Conservation (phyloP, 2,888 invertebrate species). For the Apamea anceps region DNA sequence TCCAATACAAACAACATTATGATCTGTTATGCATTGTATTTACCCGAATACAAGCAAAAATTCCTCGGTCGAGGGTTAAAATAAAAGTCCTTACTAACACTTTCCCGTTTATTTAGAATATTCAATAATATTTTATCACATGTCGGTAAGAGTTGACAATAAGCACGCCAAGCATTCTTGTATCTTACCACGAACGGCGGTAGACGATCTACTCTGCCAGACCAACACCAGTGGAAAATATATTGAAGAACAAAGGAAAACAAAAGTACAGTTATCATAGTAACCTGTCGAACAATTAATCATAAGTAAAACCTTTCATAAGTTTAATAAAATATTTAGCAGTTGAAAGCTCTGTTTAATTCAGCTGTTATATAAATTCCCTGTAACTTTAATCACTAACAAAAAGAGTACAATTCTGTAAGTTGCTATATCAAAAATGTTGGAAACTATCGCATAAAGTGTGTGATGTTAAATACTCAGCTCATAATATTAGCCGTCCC, state of each 20-base stretch:
- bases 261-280: constrained; percentile 20
- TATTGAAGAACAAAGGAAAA: constrained; percentile 43
- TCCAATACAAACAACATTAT: not conserved
- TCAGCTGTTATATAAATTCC: constrained; percentile 51
- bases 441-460: constrained; percentile 53
- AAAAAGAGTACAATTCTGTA: constrained; percentile 30
- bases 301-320: constrained; percentile 48
- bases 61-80: constrained; percentile 52
- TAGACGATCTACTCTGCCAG: constrained; percentile 68
- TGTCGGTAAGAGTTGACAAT: constrained; percentile 85
- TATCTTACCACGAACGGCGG: constrained; percentile 69
- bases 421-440: constrained; percentile 52
- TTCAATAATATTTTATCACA: constrained; percentile 87
- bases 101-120: constrained; percentile 88
- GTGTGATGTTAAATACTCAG: constrained; percentile 20
- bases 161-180: constrained; percentile 84
- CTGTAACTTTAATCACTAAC: constrained; percentile 54
- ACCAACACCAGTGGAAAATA: constrained; percentile 61
- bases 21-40: not conserved
- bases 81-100: constrained; percentile 78
- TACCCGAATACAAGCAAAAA: not conserved
- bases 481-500: constrained; percentile 40
- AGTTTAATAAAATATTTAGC: constrained; percentile 37
- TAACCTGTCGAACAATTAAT: constrained; percentile 35
- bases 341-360: constrained; percentile 48